These are phyloP conservation scores for Egretta garzetta DNA, from an alignment of 2,113 vertebrate genomes.

Conservation along the genomic window DNA sequence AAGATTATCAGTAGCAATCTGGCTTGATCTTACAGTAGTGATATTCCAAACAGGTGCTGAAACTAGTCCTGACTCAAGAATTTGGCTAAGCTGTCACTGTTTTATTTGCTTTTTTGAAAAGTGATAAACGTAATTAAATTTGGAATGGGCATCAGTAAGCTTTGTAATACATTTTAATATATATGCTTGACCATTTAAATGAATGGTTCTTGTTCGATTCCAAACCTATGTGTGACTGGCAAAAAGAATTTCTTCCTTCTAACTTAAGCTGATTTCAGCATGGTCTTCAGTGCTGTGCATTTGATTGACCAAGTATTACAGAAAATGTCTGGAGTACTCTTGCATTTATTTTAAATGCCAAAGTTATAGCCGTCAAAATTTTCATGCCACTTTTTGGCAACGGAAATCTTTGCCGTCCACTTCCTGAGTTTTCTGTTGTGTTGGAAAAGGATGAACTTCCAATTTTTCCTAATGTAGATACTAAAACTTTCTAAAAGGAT, in stretches of 20 bases:
- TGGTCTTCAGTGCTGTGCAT: neutral
- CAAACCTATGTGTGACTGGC: neutral
- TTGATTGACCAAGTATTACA: neutral
- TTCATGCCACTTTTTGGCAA: neutral
- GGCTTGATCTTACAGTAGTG: neutral
- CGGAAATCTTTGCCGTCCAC: neutral
- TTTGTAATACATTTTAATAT: neutral
- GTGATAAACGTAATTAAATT: neutral
- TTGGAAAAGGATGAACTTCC: neutral
- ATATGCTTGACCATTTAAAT: neutral
- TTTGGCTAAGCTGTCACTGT: slow-evolving; percentile 9
- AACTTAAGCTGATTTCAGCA: neutral
- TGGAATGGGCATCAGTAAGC: neutral
- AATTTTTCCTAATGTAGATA: neutral
- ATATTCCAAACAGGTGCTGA: slow-evolving; percentile 39
- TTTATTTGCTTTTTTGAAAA: slow-evolving; percentile 11
- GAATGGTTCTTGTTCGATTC: neutral
- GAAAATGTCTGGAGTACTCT: neutral
- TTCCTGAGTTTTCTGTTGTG: neutral
- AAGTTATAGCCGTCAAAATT: neutral
- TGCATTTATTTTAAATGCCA: neutral
- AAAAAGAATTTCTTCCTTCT: neutral
- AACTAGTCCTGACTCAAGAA: neutral
- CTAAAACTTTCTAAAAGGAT: neutral
- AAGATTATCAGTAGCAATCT: neutral